Base-by-base conservation (phyloP, 2,888 invertebrate genomes). In the Cryptocephalus moraei region DNA sequence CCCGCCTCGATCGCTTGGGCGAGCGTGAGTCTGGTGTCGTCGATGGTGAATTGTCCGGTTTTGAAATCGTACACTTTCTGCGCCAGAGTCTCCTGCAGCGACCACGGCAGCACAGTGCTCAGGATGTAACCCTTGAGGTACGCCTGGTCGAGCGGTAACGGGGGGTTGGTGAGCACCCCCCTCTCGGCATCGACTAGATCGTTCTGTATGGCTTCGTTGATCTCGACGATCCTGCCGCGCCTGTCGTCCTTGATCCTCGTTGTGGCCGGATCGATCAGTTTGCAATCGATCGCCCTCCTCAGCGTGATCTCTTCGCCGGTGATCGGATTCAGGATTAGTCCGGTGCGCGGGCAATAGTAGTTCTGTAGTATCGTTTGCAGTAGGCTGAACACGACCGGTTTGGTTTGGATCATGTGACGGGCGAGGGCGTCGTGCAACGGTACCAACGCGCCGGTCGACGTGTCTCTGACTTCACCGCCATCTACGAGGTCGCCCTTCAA, bases 21-120 rank as follows among this genome's bases (percentile, higher is more conserved):
- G 10, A 91, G 69, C 10, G 85, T 84, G 58, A 87, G 75, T 44
- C 76, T 77, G 43, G 80, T 77, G 22, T 81, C 79, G 52, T 84
- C 83, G 48, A 87, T 80, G 4, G 78, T 77, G 50, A 87, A 79
- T 44, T 81, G 77, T 1, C 90, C 88, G 3, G 83, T 81, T 53
- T 79, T 77, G 4, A 84, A 77, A 62, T 90, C 82, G 64, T 90
- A 91, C 38, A 86, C 78, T 51, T 85, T 84, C 67, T 88, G 83
- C 31, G 88, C 82, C 46, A 91, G 71, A 10, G 88, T 86, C 73
- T 91, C 88, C 66, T 88, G 88, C 49, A 91, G 70, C 0, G 89
- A 85, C 78, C 86, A 81, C 0, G 91, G 90, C 61, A 86, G 82
- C 46, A 81, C 78, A 32, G 86, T 84, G 60, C 84, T 86, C 32